Conservation (phyloP, 2,888 invertebrate species). For the Podabrus alpinus region DNA sequence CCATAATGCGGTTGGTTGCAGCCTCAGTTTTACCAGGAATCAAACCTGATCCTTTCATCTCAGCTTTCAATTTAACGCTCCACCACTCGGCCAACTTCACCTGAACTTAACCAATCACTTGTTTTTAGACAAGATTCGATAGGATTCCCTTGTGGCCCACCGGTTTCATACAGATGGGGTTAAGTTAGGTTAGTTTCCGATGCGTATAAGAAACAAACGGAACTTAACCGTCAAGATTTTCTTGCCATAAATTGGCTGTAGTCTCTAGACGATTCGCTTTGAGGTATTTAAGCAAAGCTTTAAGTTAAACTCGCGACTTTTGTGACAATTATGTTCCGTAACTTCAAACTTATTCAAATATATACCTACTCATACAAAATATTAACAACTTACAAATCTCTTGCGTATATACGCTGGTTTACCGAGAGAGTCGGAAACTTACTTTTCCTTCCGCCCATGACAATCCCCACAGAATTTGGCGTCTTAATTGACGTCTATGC, state of each 20-base stretch:
- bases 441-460: constrained; percentile 10
- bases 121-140: no score
- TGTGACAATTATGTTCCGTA: background rate
- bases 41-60: no score
- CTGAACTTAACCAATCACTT: no score
- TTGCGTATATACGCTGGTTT: background rate
- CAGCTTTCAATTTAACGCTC: no score
- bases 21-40: no score
- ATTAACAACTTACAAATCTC: constrained; percentile 2
- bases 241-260: background rate
- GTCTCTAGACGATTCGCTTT: background rate
- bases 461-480: constrained; percentile 10
- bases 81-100: no score
- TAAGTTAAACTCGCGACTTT: background rate
- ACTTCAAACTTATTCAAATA: background rate
- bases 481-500: constrained; percentile 18
- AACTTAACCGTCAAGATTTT: background rate
- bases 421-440: constrained; percentile 3
- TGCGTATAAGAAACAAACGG: no score
- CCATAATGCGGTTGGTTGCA: no score
- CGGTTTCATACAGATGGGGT: no score
- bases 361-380: background rate
- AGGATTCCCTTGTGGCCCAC: no score
- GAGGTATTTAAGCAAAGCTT: background rate
- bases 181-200: background rate